Conservation (phyloP, 2,113 vertebrate genomes). For the Alectura lathami region DNA sequence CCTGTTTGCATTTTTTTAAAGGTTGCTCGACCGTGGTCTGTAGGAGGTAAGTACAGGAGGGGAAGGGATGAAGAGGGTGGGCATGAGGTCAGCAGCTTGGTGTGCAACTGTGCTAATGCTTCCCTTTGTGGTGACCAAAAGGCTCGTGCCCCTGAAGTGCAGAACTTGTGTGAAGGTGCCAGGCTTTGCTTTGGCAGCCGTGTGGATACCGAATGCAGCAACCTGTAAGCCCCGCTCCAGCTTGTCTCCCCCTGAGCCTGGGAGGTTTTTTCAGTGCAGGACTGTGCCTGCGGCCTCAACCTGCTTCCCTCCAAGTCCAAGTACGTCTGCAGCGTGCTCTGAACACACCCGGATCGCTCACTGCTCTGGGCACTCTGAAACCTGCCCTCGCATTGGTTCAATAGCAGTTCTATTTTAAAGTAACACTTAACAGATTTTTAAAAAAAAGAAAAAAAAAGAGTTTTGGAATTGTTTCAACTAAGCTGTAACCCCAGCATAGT, state of each 20-base stretch:
- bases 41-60: background rate
- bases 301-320: background rate
- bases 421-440: background rate
- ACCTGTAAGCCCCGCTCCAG: background rate
- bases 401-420: background rate
- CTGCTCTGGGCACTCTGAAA: background rate
- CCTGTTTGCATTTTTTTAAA: background rate
- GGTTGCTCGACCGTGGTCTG: background rate
- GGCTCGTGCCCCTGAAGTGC: background rate
- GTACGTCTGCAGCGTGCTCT: background rate
- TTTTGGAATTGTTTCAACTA: background rate
- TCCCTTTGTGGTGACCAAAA: background rate
- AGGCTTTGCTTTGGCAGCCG: background rate
- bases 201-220: background rate
- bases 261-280: background rate
- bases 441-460: background rate
- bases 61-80: background rate
- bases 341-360: background rate
- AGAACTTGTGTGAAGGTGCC: background rate
- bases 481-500: accelerated
- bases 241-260: accelerated
- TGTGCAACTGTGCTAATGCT: background rate
- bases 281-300: background rate
- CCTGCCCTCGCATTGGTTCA: background rate
- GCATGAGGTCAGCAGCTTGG: background rate